Evolutionary conservation across 2,888 invertebrate genomes (phyloP).

Genomic region (Orthosia cruda): DNA sequence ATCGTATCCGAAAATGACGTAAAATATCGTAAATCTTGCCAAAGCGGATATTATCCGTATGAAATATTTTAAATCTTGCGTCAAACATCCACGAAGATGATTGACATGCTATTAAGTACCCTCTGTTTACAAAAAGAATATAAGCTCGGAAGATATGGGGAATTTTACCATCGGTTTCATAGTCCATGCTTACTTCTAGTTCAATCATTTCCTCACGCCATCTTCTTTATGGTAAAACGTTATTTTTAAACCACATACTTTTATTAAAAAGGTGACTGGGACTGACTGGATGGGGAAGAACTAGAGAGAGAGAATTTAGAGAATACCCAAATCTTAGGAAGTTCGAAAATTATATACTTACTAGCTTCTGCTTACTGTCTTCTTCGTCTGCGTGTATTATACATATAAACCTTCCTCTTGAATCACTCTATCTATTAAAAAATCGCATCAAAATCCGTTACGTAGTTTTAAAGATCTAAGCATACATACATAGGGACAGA

Average conservation of each 20-base stretch:
- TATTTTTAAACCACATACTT: too few relatives aligned
- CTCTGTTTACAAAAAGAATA: constrained; percentile 33
- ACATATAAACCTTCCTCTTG: too few relatives aligned
- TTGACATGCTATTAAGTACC: constrained; percentile 49
- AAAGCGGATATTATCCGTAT: constrained; percentile 42
- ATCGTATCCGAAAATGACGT: neutral
- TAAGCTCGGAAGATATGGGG: constrained; percentile 4
- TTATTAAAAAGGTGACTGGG: too few relatives aligned
- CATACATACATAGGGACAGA: too few relatives aligned
- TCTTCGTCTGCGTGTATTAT: too few relatives aligned
- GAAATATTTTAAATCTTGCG: constrained; percentile 42
- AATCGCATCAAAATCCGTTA: too few relatives aligned
- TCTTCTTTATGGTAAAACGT: neutral
- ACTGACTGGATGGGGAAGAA: too few relatives aligned
- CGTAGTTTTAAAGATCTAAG: too few relatives aligned
- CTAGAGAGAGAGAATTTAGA: too few relatives aligned
- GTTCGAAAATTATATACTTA: too few relatives aligned
- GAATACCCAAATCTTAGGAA: neutral
- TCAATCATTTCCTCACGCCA: neutral
- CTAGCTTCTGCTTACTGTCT: too few relatives aligned
- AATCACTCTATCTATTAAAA: too few relatives aligned
- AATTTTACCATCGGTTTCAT: constrained; percentile 16
- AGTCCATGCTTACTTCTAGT: constrained; percentile 15
- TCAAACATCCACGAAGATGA: constrained; percentile 34
- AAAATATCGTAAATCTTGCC: constrained; percentile 1